These are phyloP conservation scores for Euwallacea fornicatus DNA, from an alignment of 1,140 invertebrate genomes.

Conservation along the genomic window DNA sequence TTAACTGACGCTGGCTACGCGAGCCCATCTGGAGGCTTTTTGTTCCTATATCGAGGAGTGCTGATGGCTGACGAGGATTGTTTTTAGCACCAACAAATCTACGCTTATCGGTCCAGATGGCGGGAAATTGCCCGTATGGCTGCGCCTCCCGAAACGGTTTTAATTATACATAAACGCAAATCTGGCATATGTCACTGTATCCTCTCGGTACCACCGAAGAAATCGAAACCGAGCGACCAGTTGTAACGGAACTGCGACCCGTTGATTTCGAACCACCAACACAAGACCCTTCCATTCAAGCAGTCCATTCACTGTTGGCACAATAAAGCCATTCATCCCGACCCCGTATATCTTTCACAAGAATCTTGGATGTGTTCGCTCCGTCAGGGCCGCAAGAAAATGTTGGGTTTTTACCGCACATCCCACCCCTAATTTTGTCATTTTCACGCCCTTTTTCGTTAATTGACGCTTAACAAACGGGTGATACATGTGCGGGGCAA, in stretches of 20 bases:
- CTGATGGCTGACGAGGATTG: too few relatives aligned
- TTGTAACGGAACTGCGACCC: constrained; percentile 28
- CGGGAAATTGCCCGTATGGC: constrained; percentile 31
- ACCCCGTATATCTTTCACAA: constrained; percentile 8
- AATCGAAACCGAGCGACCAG: constrained; percentile 1
- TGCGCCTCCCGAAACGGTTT: constrained; percentile 2
- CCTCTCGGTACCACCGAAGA: neutral
- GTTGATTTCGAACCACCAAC: constrained; percentile 16
- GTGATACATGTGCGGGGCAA: too few relatives aligned
- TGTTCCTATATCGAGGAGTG: too few relatives aligned
- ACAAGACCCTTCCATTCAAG: constrained; percentile 18
- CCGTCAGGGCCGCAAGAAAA: neutral
- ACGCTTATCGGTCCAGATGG: constrained; percentile 33
- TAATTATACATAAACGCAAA: constrained; percentile 11
- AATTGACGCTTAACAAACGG: too few relatives aligned
- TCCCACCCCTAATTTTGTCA: too few relatives aligned
- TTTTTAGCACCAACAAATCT: constrained; percentile 1
- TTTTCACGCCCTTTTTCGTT: too few relatives aligned
- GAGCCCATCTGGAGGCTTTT: too few relatives aligned
- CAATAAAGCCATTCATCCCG: constrained; percentile 21
- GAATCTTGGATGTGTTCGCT: constrained; percentile 3
- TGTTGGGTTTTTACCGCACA: too few relatives aligned
- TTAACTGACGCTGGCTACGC: too few relatives aligned
- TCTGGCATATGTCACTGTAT: constrained; percentile 1
- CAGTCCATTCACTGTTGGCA: constrained; percentile 15